Evolutionary conservation across 2,113 vertebrate species (phyloP), one percentile per base, ranked within the genome.

Genomic region (Malurus melanocephalus): DNA sequence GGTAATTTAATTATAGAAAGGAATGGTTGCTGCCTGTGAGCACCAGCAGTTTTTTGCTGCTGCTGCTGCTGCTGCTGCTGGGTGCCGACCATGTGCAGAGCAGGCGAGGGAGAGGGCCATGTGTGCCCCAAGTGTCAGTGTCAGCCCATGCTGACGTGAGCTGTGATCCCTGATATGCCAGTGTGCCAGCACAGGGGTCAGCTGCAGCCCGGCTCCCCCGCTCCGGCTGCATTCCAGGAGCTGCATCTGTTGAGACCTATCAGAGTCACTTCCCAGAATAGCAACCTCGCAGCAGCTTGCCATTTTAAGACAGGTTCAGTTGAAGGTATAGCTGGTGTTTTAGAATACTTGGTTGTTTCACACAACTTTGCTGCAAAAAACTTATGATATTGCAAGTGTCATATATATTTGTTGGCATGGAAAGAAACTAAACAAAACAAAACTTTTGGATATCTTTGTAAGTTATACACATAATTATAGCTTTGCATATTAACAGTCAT

Each of bases 211-310:
- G 2, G 73, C 91, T 90, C 80, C 82, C 78, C 90, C 3, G 19
- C 92, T 83, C 93, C 91, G 80, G 92, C 93, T 75, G 91, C 98
- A 98, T 98, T 98, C 97, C 98, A 83, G 75, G 74, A 83, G 81
- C 88, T 97, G 97, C 99, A 99, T 99, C 99, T 99, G 99, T 99
- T 97, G 93, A 97, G 96, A 85, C 96, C 97, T 97, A 97, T 99
- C 99, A 99, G 97, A 95, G 88, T 96, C 88, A 94, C 80, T 93
- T 98, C 99, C 98, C 97, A 95, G 97, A 99, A 99, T 99, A 99
- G 99, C 96, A 98, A 95, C 95, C 90, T 94, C 95, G 93, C 93
- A 89, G 94, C 95, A 84, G 93, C 95, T 97, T 98, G 98, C 98
- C 98, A 98, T 99, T 99, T 99, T 99, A 99, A 99, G 98, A 97